These are phyloP conservation scores for Pseudomyrmex cubaensis DNA, from an alignment of 1,140 invertebrate species.

Conservation along the genomic window DNA sequence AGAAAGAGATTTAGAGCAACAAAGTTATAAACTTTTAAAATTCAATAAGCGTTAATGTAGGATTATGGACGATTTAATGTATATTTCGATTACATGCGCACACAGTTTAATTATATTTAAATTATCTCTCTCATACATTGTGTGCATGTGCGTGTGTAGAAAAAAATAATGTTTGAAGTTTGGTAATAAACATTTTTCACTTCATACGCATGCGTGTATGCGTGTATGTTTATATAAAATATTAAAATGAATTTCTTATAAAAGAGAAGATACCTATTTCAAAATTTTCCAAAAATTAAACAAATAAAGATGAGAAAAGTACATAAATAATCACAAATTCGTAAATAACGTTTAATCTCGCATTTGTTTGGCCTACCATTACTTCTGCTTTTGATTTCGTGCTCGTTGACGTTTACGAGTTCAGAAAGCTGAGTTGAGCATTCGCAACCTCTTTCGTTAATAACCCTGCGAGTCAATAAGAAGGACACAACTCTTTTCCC, in stretches of 20 bases:
- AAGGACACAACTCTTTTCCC: slow-evolving; percentile 39
- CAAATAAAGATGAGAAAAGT: background rate
- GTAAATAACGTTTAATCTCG: background rate
- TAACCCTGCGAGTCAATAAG: slow-evolving; percentile 35
- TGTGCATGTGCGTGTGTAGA: too few species aligned
- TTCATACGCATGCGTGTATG: too few species aligned
- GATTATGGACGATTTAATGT: background rate
- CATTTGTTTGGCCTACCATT: background rate
- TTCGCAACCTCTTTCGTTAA: slow-evolving; percentile 27
- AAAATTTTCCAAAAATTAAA: background rate
- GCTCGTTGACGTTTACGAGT: background rate
- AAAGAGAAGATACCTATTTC: background rate
- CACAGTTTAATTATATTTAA: background rate
- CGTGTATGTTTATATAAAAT: background rate
- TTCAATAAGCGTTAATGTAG: slow-evolving; percentile 28
- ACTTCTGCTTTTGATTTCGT: background rate
- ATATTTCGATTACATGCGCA: background rate
- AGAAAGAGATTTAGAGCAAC: slow-evolving; percentile 49
- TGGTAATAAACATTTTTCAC: too few species aligned
- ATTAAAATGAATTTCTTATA: background rate
- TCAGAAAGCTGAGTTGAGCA: background rate
- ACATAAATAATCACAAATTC: background rate
- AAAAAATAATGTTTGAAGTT: too few species aligned
- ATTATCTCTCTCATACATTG: too few species aligned
- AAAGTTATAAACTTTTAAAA: slow-evolving; percentile 36